phyloP scores from a whole-genome alignment of 2,113 vertebrate genomes.

The Hiodon alosoides region DNA sequence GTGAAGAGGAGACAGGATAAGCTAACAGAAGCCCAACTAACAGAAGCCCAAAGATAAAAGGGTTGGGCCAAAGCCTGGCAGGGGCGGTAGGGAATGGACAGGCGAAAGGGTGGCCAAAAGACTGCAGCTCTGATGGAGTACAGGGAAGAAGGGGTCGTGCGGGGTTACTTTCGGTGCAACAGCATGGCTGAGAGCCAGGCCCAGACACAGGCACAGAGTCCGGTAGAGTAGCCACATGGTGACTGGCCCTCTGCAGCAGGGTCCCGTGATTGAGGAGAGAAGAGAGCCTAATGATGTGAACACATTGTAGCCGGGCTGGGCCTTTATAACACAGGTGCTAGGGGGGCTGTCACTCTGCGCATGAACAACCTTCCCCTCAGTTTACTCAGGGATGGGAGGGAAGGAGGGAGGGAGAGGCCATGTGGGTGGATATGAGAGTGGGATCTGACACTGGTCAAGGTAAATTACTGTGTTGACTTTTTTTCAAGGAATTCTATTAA shows the following conservation, averaged over 20 bases:
- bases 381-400: too few relatives aligned
- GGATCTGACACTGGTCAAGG: too few relatives aligned
- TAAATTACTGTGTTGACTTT: too few relatives aligned
- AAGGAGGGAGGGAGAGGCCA: too few relatives aligned
- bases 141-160: neutral
- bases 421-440: too few relatives aligned
- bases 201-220: conserved; percentile 41
- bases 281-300: conserved; percentile 27
- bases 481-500: too few relatives aligned
- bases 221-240: conserved; percentile 52
- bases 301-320: neutral
- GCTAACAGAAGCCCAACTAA: neutral
- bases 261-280: conserved; percentile 3
- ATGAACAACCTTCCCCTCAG: too few relatives aligned
- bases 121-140: too few relatives aligned
- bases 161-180: conserved; percentile 46
- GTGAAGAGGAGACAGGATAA: too few relatives aligned
- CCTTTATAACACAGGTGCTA: conserved; percentile 30
- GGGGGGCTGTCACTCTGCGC: too few relatives aligned
- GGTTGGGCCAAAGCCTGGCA: neutral
- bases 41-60: neutral
- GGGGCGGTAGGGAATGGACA: neutral
- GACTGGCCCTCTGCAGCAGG: conserved; percentile 35
- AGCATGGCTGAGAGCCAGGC: conserved; percentile 34
- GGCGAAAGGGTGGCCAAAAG: neutral